These are phyloP conservation scores for Xiphorhynchus erythropygius DNA, from an alignment of 2,797 vertebrate genomes.

Conservation along the genomic window DNA sequence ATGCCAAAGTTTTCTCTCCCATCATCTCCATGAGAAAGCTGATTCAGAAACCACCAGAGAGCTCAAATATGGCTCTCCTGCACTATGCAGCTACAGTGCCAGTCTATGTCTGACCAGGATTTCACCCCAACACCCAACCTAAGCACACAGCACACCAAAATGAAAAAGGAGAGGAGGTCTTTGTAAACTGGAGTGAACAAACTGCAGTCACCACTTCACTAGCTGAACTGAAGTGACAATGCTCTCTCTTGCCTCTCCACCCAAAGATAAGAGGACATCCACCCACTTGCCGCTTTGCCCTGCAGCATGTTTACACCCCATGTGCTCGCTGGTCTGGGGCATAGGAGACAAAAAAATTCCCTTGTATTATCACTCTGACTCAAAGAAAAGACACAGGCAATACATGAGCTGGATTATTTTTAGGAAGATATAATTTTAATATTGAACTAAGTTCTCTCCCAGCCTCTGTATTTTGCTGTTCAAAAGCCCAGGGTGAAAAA, in stretches of 20 bases:
- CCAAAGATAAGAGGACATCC: background rate
- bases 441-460: background rate
- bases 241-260: background rate
- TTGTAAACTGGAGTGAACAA: background rate
- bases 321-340: background rate
- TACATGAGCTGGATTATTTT: background rate
- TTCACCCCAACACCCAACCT: background rate
- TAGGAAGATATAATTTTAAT: background rate
- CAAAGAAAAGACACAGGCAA: background rate
- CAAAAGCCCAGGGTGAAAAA: background rate
- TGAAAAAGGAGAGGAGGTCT: background rate
- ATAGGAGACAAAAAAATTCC: background rate
- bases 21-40: accelerated
- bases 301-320: background rate
- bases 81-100: background rate
- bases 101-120: background rate
- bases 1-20: background rate
- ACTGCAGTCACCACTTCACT: background rate
- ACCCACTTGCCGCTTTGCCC: background rate
- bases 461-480: background rate
- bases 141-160: accelerated
- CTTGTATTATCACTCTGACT: background rate
- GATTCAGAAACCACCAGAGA: background rate
- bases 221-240: background rate
- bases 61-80: accelerated